Evolutionary conservation across 2,888 invertebrate genomes (phyloP), one percentile per base, ranked within the genome.

Genomic region (Patella depressa): DNA sequence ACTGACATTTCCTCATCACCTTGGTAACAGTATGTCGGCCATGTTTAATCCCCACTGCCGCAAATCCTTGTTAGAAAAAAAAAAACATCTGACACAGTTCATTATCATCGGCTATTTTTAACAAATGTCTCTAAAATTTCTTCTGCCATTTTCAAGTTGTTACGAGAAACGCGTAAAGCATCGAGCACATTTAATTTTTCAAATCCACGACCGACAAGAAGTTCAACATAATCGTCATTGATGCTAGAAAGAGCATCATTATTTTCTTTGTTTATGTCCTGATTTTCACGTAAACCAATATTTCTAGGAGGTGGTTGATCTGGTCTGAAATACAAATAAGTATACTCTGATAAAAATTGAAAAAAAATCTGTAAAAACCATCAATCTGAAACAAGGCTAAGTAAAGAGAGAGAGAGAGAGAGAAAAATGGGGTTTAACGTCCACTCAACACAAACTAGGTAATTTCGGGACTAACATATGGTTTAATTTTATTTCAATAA

Each of bases 61-160:
- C 45, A 45, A 45, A 45, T 45, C 45, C 45, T 45, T 45, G 45
- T 9, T 5, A 45, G 45, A 45, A 45, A 45, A 45, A 45, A 45
- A 45, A 7, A 45, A 45, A 9, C 45, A 45, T 45, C 45, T 9
- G 45, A 45, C 34, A 34, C 45, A 45, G 45, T 45, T 45, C 45
- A 34, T 24, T 11, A 76, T 78, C 78, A 78, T 74, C 73, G 78
- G 59, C 71, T 77, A 71, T 80, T 80, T 75, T 81, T 86, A 9
- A 96, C 97, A 92, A 97, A 97, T 91, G 97, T 96, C 91, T 96
- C 96, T 85, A 97, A 93, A 89, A 97, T 97, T 91, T 98, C 97
- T 93, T 97, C 96, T 72, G 98, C 98, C 97, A 98, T 98, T 91
- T 96, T 96, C 76, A 98, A 94, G 92, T 98, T 96, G 93, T 98